Base-by-base conservation (phyloP, 1,140 invertebrate species). In the Neoseiulus cucumeris region DNA sequence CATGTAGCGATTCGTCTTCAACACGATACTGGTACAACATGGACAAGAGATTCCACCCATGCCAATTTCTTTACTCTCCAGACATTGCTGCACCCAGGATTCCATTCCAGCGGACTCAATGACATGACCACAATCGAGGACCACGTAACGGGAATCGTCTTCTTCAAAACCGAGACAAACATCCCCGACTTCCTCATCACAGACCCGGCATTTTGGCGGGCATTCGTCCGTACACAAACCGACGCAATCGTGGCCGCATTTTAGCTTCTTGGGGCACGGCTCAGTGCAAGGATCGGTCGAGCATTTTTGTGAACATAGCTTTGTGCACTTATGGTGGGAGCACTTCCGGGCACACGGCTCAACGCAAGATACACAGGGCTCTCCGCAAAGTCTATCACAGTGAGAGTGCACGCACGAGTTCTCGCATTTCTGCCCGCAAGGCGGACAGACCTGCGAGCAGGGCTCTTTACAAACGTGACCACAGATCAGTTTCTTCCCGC, bases 161-260 rank as follows among this genome's bases (percentile, higher is more conserved):
- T 77, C 74, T 70, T 78, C 76, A 14, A 64, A 67, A 1, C 76
- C 76, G 68, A 77, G 77, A 47, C 84, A 77, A 67, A 85, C 79
- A 20, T 75, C 77, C 28, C 74, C 74, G 0, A 83, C 70, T 80
- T 69, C 76, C 74, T 80, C 76, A 67, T 81, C 67, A 67, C 77
- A 79, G 12, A 71, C 66, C 17, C 72, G 68, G 70, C 77, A 79
- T 17, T 72, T 74, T 1, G 66, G 68, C 70, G 74, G 80, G 73
- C 78, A 74, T 76, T 80, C 72, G 80, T 87, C 85, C 14, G 83
- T 83, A 75, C 85, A 86, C 64, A 83, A 79, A 28, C 84, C 84
- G 33, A 77, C 73, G 72, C 85, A 87, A 33, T 33, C 71, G 71
- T 87, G 85, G 44, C 80, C 80, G 74, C 85, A 87, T 65, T 86